Evolutionary conservation across 1,140 invertebrate species (phyloP), one percentile per base, ranked within the genome.

Genomic region (Sitophilus oryzae): DNA sequence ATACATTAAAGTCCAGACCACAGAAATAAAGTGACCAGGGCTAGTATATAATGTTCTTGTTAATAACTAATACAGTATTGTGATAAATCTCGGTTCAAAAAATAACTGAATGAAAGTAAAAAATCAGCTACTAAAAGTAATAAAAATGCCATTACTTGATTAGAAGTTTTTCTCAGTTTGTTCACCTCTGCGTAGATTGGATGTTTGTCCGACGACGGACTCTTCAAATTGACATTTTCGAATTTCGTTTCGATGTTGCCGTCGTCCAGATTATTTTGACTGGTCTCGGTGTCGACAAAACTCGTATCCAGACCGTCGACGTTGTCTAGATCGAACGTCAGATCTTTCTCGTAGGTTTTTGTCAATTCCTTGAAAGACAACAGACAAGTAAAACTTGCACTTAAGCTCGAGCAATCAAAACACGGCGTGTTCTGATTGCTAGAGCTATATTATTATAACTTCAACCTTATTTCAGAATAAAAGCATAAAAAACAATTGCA

Each of bases 141-240:
- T 34, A 5, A 34, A 34, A 34, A 34, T 34, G 11, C 25, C 25
- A 34, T 18, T 47, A 54, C 52, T 42, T 56, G 54, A 40, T 56
- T 56, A 18, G 42, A 52, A 16, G 30, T 46, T 30, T 53, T 58
- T 25, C 42, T 58, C 22, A 47, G 36, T 43, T 71, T 71, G 10
- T 68, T 67, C 0, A 71, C 64, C 41, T 67, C 66, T 2, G 67
- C 69, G 46, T 71, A 71, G 38, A 71, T 69, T 0, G 68, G 66
- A 16, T 64, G 57, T 14, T 60, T 63, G n/a, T 66, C 65, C 0
- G 61, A 63, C 16, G 42, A 58, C 8, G 65, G 63, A 42, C 64
- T 64, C 36, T 63, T 62, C 14, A 66, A 38, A 35, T 63, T 64
- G 6, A 65, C 51, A 38, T 59, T 68, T 30, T 66, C 66, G 48